A percentile compares a stretch with the other conserved stretches of the same genome.
Evolutionary conservation across 1,140 invertebrate species (phyloP).

Genomic region (Globodera rostochiensis): DNA sequence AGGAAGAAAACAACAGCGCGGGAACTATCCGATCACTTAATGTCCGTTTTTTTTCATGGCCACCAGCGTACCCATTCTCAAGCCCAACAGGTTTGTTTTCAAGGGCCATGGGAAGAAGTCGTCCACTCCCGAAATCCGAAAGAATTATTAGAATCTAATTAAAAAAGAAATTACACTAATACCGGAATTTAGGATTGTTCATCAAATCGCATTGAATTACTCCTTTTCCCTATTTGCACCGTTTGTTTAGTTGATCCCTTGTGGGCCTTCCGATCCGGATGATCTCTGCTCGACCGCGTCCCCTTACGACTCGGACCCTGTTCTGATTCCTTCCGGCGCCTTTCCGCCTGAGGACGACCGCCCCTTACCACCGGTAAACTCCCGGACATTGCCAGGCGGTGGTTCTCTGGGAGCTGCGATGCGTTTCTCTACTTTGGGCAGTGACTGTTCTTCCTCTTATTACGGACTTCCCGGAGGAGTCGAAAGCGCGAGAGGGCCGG

Average conservation of each 20-base stretch:
- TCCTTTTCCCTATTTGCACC: background rate
- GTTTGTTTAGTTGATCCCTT: constrained; percentile 24
- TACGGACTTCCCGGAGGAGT: constrained; percentile 15
- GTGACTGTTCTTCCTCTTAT: constrained; percentile 20
- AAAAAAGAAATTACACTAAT: constrained; percentile 3
- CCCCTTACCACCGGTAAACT: background rate
- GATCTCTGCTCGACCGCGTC: constrained; percentile 1
- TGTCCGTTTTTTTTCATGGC: constrained; percentile 8
- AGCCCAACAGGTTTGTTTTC: constrained; percentile 27
- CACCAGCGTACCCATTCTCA: constrained; percentile 37
- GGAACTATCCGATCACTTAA: background rate
- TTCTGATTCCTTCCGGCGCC: background rate
- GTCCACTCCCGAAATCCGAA: too few relatives aligned
- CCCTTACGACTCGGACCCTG: constrained; percentile 1
- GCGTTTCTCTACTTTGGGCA: constrained; percentile 20
- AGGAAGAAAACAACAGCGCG: background rate
- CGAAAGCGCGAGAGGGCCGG: background rate
- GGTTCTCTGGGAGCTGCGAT: background rate
- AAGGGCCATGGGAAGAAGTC: too few relatives aligned
- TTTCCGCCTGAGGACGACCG: background rate
- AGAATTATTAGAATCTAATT: too few relatives aligned
- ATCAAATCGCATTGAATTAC: constrained; percentile 14
- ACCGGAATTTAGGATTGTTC: background rate
- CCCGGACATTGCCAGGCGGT: background rate
- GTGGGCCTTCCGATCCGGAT: background rate